Evolutionary conservation across 2,888 invertebrate species (phyloP), one percentile per base, ranked within the genome.

Genomic region (Rhagium mordax): DNA sequence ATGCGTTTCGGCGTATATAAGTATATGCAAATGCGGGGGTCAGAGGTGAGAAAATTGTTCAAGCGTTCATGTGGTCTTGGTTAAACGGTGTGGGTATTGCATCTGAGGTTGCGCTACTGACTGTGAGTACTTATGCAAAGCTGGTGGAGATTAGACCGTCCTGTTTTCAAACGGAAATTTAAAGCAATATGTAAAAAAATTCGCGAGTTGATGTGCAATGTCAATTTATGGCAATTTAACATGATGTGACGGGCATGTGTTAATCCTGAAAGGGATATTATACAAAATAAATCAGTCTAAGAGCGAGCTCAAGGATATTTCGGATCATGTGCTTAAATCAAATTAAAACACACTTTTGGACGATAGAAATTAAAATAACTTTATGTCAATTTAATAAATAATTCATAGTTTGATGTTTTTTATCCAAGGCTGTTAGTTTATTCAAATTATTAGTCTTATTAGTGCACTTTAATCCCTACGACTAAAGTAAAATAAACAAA

Each of bases 21-120:
- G 59, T 10, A 18, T 59, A 59, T 59, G 59, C 33, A 59, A 59
- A 59, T 59, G 59, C 18, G 18, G 3, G 59, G 33, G 59, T 59
- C 18, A 59, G 20, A 59, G 59, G 29, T 59, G 59, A 33, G 24
- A 18, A 0, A 16, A 10, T 13, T 33, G 18, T 33, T 5, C 33
- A 55, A 24, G 16, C 33, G 18, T n/a, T 41, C 41, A 24, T 24
- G 41, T 3, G n/a, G 10, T 13, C 2, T 41, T 41, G 2, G 1
- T 6, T 8, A 41, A 13, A 13, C 3, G 41, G 13, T 13, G 41
- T 41, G 13, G 13, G 10, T 3, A 10, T 41, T 41, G 1, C 13
- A 41, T 13, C 13, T 41, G 0, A 41, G 41, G 13, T 2, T 41
- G 13, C 13, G 41, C 41, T 41, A 41, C 41, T 13, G 41, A 41